Percentiles rank a stretch among this genome's conserved stretches.
Evolutionary conservation across 2,888 invertebrate genomes (phyloP).

Genomic region (Dione juno): DNA sequence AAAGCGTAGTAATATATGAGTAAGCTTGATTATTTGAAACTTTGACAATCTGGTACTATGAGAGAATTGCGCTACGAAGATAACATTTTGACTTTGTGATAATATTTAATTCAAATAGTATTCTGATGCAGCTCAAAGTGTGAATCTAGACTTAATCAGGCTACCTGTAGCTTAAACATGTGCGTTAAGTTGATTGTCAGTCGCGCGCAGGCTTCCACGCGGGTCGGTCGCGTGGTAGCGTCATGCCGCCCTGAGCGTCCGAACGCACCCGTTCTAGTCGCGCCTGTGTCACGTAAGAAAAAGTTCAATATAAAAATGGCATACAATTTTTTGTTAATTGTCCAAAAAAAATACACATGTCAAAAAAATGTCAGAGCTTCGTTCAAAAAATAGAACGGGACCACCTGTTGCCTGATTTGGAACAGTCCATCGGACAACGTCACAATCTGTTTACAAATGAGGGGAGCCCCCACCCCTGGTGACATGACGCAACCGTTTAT

Average conservation of each 20-base stretch:
- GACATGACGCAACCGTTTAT: slow-evolving; percentile 79
- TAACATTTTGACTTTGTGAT: not conserved
- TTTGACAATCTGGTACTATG: not conserved
- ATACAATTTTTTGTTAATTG: slow-evolving; percentile 6
- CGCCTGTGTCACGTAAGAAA: slow-evolving; percentile 45
- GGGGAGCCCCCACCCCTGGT: slow-evolving; percentile 63
- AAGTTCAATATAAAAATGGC: slow-evolving; percentile 8
- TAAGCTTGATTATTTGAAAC: not conserved
- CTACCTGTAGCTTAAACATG: slow-evolving; percentile 77
- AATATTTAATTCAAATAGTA: not conserved
- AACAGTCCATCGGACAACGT: slow-evolving; percentile 67
- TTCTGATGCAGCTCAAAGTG: slow-evolving; percentile 2
- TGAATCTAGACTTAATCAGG: slow-evolving; percentile 57
- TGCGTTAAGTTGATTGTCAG: slow-evolving; percentile 61
- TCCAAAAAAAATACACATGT: not conserved
- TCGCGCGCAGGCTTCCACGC: slow-evolving; percentile 81
- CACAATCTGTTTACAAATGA: slow-evolving; percentile 81
- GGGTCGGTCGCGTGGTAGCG: slow-evolving; percentile 68
- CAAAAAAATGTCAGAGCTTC: slow-evolving; percentile 5
- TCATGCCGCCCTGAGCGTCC: slow-evolving; percentile 62
- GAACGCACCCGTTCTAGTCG: slow-evolving; percentile 54
- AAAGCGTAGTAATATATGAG: too few species aligned
- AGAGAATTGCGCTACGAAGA: not conserved
- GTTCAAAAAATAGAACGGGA: slow-evolving; percentile 45
- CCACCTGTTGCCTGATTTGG: slow-evolving; percentile 79